These are phyloP conservation scores for Brachionus sp. DNA, from an alignment of 1,140 invertebrate species.

Conservation along the genomic window DNA sequence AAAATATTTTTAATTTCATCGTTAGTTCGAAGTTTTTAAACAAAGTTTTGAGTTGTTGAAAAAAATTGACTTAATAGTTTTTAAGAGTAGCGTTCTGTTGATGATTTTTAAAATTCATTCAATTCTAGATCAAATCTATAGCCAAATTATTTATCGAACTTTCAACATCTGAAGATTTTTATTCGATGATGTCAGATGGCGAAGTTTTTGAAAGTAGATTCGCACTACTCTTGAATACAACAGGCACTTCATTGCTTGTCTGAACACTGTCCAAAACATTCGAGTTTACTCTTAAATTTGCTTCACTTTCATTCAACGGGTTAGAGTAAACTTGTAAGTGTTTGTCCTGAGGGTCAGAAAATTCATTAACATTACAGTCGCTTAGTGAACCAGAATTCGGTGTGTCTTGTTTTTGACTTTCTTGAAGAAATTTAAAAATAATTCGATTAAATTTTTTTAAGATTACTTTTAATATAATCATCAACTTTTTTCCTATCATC, in stretches of 20 bases:
- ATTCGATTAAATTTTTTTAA: not conserved
- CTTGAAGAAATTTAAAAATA: not conserved
- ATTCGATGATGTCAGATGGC: not conserved
- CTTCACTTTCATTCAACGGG: not conserved
- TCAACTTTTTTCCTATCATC: slow-evolving; percentile 35
- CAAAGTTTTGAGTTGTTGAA: not conserved
- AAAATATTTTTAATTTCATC: not conserved
- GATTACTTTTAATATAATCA: slow-evolving; percentile 33
- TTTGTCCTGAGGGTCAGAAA: not conserved
- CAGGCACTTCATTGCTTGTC: slow-evolving; percentile 1
- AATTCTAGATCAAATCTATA: not conserved
- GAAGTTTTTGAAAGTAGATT: not conserved
- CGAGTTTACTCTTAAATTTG: not conserved
- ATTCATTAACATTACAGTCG: slow-evolving; percentile 3
- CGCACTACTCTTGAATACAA: slow-evolving; percentile 13
- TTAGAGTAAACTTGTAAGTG: not conserved
- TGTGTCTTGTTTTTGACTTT: slow-evolving; percentile 18
- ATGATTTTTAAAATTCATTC: not conserved
- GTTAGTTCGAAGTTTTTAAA: not conserved
- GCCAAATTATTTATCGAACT: not conserved
- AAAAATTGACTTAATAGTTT: not conserved
- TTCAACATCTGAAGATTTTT: not conserved
- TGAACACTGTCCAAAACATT: not conserved
- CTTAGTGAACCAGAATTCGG: not conserved
- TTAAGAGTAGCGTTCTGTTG: not conserved